Conservation (phyloP, 2,888 invertebrate genomes). For the Papilio protenor region DNA sequence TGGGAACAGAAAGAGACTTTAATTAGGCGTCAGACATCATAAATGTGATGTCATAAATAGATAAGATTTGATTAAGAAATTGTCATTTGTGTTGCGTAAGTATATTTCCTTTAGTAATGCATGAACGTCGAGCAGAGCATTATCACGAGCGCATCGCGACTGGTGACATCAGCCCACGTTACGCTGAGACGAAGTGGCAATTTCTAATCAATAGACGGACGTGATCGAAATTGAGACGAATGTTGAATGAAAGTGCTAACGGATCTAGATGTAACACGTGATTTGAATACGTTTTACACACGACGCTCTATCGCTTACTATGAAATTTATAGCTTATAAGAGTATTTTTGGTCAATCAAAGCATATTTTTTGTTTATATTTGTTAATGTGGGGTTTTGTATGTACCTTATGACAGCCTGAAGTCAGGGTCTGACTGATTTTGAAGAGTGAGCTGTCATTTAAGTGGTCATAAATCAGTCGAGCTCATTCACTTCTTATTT, state of each 20-base stretch:
- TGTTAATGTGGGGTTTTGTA: too few relatives aligned
- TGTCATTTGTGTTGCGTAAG: slow-evolving; percentile 27
- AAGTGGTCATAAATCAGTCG: too few relatives aligned
- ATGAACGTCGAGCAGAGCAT: slow-evolving; percentile 34
- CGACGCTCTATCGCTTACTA: slow-evolving; percentile 48
- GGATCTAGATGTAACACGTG: slow-evolving; percentile 66
- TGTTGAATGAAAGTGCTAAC: slow-evolving; percentile 68
- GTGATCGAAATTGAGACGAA: slow-evolving; percentile 67
- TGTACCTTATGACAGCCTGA: too few relatives aligned
- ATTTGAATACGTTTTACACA: slow-evolving; percentile 49
- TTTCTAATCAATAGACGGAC: slow-evolving; percentile 73
- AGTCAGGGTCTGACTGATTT: too few relatives aligned
- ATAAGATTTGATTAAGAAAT: neutral
- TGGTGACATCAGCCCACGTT: slow-evolving; percentile 68
- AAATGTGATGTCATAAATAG: neutral
- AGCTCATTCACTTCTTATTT: too few relatives aligned
- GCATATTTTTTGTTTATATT: too few relatives aligned
- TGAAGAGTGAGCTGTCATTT: too few relatives aligned
- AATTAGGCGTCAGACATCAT: too few relatives aligned
- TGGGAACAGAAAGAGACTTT: too few relatives aligned
- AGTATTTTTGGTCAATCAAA: neutral
- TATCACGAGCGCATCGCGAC: slow-evolving; percentile 49
- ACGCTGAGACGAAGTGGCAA: slow-evolving; percentile 59
- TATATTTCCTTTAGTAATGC: slow-evolving; percentile 30
- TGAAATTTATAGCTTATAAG: slow-evolving; percentile 20